Evolutionary conservation across 1,140 invertebrate species (phyloP), one percentile per base, ranked within the genome.

Genomic region (Drosophila malerkotliana): DNA sequence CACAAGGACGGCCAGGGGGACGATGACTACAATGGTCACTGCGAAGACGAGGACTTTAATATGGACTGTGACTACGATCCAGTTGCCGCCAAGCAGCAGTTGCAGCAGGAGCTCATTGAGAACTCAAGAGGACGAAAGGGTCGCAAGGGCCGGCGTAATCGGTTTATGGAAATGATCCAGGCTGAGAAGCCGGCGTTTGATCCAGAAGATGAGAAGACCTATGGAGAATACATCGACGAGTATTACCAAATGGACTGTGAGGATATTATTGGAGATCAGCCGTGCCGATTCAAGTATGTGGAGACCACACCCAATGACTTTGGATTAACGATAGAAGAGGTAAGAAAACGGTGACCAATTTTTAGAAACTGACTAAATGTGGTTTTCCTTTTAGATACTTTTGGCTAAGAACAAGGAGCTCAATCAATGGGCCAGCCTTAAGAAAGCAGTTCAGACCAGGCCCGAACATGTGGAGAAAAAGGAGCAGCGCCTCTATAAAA

Each of bases 221-320:
- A 97, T 92, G 94, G 96, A 49, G 93, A 98, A 77, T 98, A 98
- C 92, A 95, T 98, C 82, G 96, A 99, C 91, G 97, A 99, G 91
- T 98, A 98, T 92, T 99, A 99, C 89, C 95, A 96, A 74, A 93
- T 99, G 68, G 97, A 98, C 92, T 99, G 96, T 93, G 98, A 99
- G 92, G 98, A 99, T 92, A 94, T 99, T 37, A 96, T 99, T 64
- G 97, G 95, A 1, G 97, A 98, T 92, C 90, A 96, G 61, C 97
- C 97, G 0, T 98, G 97, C 77, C 94, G 97, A 84, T 99, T 99
- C 92, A 98, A 98, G 90, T 99, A 99, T 90, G 94, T 97, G 41
- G 94, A 97, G 91, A 97, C 98, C 3, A 93, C 95, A 21, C 95
- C 98, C 0, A 99, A 99, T 93, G 94, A 96, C 92, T 99, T 96